A percentile compares a stretch with the other conserved stretches of the same genome.
phyloP scores from a whole-genome alignment of 2,797 vertebrate species.

The Lacerta agilis region DNA sequence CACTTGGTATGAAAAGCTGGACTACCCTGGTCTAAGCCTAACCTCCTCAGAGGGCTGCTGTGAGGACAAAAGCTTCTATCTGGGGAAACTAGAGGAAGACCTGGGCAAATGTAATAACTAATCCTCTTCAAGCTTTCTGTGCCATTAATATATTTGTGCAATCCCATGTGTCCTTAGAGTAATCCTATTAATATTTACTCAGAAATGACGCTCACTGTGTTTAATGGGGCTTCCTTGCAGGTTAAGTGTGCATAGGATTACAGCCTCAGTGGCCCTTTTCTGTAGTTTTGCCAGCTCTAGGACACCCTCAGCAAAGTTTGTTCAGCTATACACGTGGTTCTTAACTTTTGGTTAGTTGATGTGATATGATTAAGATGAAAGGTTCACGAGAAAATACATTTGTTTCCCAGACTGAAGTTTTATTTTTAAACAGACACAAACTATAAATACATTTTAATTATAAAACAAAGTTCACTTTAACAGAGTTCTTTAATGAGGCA shows the following conservation, averaged over 20 bases:
- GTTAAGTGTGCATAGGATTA: too few species aligned
- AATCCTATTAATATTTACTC: too few species aligned
- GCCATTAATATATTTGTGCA: not conserved
- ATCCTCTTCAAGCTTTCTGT: not conserved
- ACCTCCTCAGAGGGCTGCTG: not conserved
- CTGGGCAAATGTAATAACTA: not conserved
- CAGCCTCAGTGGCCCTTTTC: not conserved
- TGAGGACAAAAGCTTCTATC: not conserved
- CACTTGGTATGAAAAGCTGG: too few species aligned
- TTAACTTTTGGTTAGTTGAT: not conserved
- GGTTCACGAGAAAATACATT: not conserved
- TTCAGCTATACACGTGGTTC: not conserved
- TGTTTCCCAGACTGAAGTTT: not conserved
- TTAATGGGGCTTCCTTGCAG: too few species aligned
- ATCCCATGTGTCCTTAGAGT: not conserved
- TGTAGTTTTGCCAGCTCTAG: not conserved
- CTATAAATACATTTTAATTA: slow-evolving; percentile 8
- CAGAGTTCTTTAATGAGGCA: not conserved
- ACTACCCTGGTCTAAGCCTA: not conserved
- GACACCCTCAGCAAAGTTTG: not conserved
- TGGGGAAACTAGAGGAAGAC: not conserved
- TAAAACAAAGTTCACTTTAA: not conserved
- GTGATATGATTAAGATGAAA: too few species aligned
- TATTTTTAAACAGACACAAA: not conserved
- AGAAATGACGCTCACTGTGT: too few species aligned